Base-by-base conservation (phyloP, 2,797 vertebrate genomes). In the Sandelia bainsii region DNA sequence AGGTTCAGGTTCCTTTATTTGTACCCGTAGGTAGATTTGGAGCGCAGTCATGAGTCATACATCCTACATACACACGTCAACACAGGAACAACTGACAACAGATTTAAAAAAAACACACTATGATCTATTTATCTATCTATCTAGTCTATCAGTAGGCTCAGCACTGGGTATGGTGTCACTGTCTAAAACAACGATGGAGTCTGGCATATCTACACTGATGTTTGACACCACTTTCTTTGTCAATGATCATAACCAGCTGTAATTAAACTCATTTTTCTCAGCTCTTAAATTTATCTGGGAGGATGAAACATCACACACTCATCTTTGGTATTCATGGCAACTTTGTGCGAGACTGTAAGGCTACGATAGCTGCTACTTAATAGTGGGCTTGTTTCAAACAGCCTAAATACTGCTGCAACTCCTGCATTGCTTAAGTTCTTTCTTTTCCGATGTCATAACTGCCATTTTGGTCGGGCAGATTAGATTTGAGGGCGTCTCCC, bases 391-490 rank as follows among this genome's bases (percentile, higher is more conserved):
- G 6, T 64, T 74, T 72, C 2, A 63, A 79, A 67, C 42, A 25
- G 63, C 23, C 27, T 53, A 50, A 42, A 11, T 25, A 51, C 48
- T 76, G 42, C 51, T 58, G 62, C 62, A 83, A 80, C 14, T 25
- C 51, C 63, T 48, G 20, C 23, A 60, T 82, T 84, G 75, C 81
- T 61, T 32, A 62, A 82, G 45, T 62, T 59, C 62, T 74, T 57
- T 8, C 66, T 75, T 63, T 72, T 75, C 58, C 73, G 62, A 17
- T 44, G 73, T 75, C 69, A 50, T 62, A 84, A 82, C 85, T 75
- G 75, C 49, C 68, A 58, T 72, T 74, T 79, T 32, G 27, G 45
- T 83, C 25, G 60, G 69, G 59, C 23, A 34, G 42, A 73, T 83
- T 79, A 58, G 63, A 79, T 23, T 7, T 51, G 56, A 56, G 66